Evolutionary conservation across 2,113 vertebrate species (phyloP), one percentile per base, ranked within the genome.

Genomic region (Strix aluco): DNA sequence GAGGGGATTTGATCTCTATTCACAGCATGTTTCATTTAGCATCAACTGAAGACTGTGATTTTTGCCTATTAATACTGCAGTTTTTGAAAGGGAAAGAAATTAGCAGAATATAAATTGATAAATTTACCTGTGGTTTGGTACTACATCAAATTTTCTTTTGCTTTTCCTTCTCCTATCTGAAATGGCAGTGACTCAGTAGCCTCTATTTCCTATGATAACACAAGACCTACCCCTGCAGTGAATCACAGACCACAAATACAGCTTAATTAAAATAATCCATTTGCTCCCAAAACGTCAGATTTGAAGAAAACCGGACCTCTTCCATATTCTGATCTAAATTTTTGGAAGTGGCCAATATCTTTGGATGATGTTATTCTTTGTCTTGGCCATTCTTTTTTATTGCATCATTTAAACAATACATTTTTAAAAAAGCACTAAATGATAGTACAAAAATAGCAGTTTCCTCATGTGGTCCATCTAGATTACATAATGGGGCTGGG

Each of bases 1-100:
- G 63, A 86, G 42, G 11, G n/a, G 23, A 59, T 87, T n/a, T 74
- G 52, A 79, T 95, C 40, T 91, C 52, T 94, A 40, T 79, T 92
- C 86, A 86, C 27, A 81, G 7, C 1, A 4, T 59, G 21, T 79
- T 92, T 92, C 65, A 65, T 78, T 81, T 69, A 84, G 27, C 15
- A 29, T 84, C 63, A 73, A 1, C 30, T 26, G 57, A 88, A 78
- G 59, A 81, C 59, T 47, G 16, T 30, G 38, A 74, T 61, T 94
- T 88, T 83, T 71, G 29, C 80, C 13, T 86, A 8, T 57, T 61
- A 74, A 32, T 44, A 20, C 20, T 44, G 23, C 16, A 86, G 32
- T 14, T 88, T 94, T 90, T 11, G 5, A 42, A 92, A 95, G 32
- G 15, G 44, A 93, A 86, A 81, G 34, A 90, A 95, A 90, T 81